Conservation (phyloP, 2,113 vertebrate genomes). For the Coryphaenoides rupestris region DNA sequence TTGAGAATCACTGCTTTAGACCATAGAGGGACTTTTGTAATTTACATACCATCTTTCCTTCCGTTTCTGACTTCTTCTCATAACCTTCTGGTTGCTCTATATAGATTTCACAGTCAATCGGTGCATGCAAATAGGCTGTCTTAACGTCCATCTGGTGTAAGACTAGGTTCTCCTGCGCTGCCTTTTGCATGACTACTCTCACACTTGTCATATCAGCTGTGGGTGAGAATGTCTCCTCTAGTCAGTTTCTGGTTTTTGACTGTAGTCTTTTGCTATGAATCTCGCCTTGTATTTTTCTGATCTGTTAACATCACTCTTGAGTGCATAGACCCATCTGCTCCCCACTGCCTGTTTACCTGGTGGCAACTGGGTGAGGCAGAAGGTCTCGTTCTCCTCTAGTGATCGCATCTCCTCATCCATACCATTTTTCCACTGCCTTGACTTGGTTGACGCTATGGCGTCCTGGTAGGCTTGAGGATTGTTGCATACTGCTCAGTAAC, state of each 20-base stretch:
- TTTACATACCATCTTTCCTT: no score
- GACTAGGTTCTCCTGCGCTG: no score
- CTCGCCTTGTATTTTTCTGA: neutral
- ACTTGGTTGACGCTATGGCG: neutral
- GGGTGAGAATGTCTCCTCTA: neutral
- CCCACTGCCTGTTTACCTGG: no score
- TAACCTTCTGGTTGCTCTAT: no score
- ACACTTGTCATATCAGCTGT: no score
- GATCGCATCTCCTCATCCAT: slow-evolving; percentile 6
- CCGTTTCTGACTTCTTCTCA: no score
- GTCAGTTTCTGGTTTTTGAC: neutral
- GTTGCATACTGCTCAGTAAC: neutral
- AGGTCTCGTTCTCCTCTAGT: neutral
- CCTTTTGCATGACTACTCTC: no score
- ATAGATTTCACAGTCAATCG: neutral
- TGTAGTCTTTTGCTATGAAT: slow-evolving; percentile 1
- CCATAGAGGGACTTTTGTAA: no score
- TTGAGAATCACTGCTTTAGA: no score
- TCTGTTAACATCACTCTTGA: neutral
- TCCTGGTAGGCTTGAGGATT: neutral
- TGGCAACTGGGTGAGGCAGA: no score
- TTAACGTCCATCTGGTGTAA: neutral
- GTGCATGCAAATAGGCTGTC: slow-evolving; percentile 23
- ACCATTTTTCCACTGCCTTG: neutral
- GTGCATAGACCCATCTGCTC: neutral